Base-by-base conservation (phyloP, 1,140 invertebrate species). In the Aphelinus certus region DNA sequence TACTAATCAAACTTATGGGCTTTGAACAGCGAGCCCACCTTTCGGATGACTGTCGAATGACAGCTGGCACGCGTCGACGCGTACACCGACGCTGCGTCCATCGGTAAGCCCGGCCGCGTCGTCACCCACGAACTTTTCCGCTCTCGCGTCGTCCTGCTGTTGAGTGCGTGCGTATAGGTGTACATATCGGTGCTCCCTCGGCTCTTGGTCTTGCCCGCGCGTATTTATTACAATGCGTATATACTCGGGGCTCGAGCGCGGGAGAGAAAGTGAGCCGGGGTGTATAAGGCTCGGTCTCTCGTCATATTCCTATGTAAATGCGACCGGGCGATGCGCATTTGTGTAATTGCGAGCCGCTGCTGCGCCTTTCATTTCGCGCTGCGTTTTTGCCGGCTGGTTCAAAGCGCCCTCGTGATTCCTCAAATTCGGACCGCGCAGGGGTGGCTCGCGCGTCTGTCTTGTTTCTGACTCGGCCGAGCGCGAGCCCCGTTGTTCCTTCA, bases 221-320 rank as follows among this genome's bases (percentile, higher is more conserved):
- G 58, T 71, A 63, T 71, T 64, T 51, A 56, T 63, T 63, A 55
- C 70, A 55, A 46, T 48, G 45, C 47, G 45, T 47, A 46, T 58
- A 61, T 9, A 45, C 51, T 7, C 64, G 26, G 26, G 26, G 26
- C 26, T 26, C 58, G 58, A 60, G 58, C 3, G 58, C 26, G 9
- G 4, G 51, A 53, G 51, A 9, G 51, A 53, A 4, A 9, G 51
- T 63, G 4, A 6, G 45, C 26, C 57, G 26, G 26, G 26, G 26
- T 26, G 26, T 26, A 26, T 26, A 26, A 26, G 26, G 26, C 26
- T 26, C 26, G 26, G 26, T 26, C 26, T 26, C 7, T 26, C 57
- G 56, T 75, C 73, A 70, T 75, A 75, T 70, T 71, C 66, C 67
- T 71, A 55, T 51, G 74, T 71, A 70, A 71, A 76, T 67, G 51